Evolutionary conservation across 2,113 vertebrate species (phyloP), one percentile per base, ranked within the genome.

Genomic region (Carassius carassius): DNA sequence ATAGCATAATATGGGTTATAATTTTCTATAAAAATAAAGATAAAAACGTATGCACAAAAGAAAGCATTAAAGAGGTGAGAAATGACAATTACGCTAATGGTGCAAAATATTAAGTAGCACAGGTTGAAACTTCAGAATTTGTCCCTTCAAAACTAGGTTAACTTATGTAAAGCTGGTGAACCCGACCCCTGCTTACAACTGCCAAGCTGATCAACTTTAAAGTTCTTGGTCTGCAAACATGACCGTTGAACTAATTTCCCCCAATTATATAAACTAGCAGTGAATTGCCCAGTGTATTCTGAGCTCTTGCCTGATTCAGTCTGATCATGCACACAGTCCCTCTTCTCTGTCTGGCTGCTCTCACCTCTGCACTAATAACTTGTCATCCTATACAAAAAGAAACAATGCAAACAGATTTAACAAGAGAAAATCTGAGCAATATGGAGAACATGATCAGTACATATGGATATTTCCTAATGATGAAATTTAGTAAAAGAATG

Each of bases 391-490:
- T 81, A 78, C 81, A 72, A 23, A 60, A 13, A 51, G 86, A 88
- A 49, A 54, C 25, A 3, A 74, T 85, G 51, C 84, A 5, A 51
- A 35, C 63, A 8, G 44, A 62, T 32, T 25, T 11, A 41, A 32
- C n/a, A 51, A 17, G 14, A 37, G 49, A 92, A 86, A 89, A 95
- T 92, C 88, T 91, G 90, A 69, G 73, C 44, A n/a, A 29, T 54
- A 60, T 60, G 4, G 65, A 85, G 49, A 25, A 12, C 17, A 83
- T 86, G 62, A 79, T 25, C 19, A n/a, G 19, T 11, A 23, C 17
- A 9, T 17, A 74, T 0, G 47, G 44, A 58, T 5, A 51, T 87
- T 94, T 95, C 58, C 94, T 96, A 63, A 93, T 94, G 54, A 94
- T 94, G 86, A 91, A 91, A 0, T 82, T 82, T 0, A 92, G 93